Conservation (phyloP, 2,888 invertebrate species). For the Autographa pulchrina region DNA sequence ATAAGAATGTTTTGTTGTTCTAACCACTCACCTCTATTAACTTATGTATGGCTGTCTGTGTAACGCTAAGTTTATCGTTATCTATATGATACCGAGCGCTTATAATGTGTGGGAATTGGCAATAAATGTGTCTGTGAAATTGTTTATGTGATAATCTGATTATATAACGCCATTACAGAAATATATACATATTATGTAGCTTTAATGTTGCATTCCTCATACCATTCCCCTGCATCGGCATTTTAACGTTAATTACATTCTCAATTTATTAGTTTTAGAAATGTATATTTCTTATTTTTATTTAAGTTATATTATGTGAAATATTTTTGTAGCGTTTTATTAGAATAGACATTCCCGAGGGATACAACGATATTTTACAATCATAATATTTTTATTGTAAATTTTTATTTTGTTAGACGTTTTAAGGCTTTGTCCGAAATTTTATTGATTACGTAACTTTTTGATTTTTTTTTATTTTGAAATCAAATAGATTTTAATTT, state of each 20-base stretch:
- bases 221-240: conserved; percentile 74
- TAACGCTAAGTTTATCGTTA: conserved; percentile 23
- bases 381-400: conserved; percentile 81
- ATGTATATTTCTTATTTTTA: conserved; percentile 76
- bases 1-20: conserved; percentile 63
- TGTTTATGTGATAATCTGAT: conserved; percentile 72
- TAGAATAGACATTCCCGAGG: conserved; percentile 76
- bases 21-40: conserved; percentile 20
- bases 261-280: conserved; percentile 64
- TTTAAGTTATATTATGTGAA: conserved; percentile 77
- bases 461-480: conserved; percentile 65
- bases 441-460: conserved; percentile 64
- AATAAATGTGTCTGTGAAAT: conserved; percentile 74
- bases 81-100: conserved; percentile 53
- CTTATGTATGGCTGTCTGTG: conserved; percentile 16
- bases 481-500: conserved; percentile 59
- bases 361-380: conserved; percentile 84
- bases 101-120: conserved; percentile 73
- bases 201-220: conserved; percentile 67
- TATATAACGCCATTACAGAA: conserved; percentile 56
- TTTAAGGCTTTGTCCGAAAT: conserved; percentile 71
- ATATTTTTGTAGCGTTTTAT: conserved; percentile 79
- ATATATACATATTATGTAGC: conserved; percentile 53
- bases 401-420: conserved; percentile 85
- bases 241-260: conserved; percentile 61